A percentile compares a stretch with the other conserved stretches of the same genome.
Evolutionary conservation across 2,113 vertebrate genomes (phyloP).

Genomic region (Ptychochromis oligacanthus): DNA sequence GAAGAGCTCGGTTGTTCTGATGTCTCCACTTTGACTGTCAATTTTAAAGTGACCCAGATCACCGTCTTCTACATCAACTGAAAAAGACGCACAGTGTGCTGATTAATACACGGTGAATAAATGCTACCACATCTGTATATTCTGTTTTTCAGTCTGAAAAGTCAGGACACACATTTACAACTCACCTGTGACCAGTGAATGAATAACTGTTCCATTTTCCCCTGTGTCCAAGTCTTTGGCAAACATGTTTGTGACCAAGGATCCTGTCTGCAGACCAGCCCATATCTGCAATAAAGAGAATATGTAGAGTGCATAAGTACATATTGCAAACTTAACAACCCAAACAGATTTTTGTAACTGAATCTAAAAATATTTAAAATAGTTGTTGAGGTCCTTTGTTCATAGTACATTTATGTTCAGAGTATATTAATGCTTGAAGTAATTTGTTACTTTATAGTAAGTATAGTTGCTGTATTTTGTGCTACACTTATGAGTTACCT

Average conservation of each 20-base stretch:
- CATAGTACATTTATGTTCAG: not conserved
- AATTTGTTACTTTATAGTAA: not conserved
- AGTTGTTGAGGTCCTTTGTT: not conserved
- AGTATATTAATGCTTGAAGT: not conserved
- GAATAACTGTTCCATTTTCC: constrained; percentile 84
- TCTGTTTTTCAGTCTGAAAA: not conserved
- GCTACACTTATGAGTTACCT: not conserved
- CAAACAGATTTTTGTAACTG: too few relatives aligned
- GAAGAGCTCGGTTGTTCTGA: constrained; percentile 82
- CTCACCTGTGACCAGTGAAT: constrained; percentile 85
- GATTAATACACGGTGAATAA: not conserved
- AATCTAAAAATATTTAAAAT: too few relatives aligned
- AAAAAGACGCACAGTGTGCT: constrained; percentile 21
- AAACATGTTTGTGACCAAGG: constrained; percentile 85
- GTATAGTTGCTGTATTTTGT: not conserved
- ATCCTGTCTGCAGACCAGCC: constrained; percentile 83
- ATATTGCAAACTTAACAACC: too few relatives aligned
- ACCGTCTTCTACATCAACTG: constrained; percentile 58
- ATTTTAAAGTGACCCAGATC: constrained; percentile 83
- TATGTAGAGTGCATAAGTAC: too few relatives aligned
- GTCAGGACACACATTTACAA: not conserved
- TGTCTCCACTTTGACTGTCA: constrained; percentile 84
- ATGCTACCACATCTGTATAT: not conserved
- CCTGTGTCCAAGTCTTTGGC: constrained; percentile 91
- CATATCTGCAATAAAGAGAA: constrained; percentile 82